These are phyloP conservation scores for Sorex maritimensis DNA, from an alignment of 2,797 vertebrate genomes.

Conservation along the genomic window DNA sequence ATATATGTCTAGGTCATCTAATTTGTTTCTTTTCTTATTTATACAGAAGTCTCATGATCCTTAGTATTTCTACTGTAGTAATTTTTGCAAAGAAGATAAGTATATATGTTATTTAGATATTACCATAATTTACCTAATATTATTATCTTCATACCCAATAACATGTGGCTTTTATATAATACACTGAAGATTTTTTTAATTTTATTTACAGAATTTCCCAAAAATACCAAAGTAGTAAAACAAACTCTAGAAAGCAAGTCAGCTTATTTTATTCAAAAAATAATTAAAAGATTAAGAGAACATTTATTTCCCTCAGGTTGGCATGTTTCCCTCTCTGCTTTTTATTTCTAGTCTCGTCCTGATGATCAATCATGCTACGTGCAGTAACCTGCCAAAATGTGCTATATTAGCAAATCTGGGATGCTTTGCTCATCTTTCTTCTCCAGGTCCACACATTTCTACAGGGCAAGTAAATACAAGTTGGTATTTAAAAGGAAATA, in stretches of 20 bases:
- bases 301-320: conserved; percentile 56
- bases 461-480: conserved; percentile 34
- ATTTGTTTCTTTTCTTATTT: no score
- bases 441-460: conserved; percentile 49
- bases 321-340: conserved; percentile 54
- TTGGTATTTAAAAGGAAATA: conserved; percentile 62
- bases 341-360: conserved; percentile 69
- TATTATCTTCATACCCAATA: neutral
- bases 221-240: conserved; percentile 38
- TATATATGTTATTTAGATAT: no score
- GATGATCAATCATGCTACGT: conserved; percentile 67
- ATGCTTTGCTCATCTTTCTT: neutral
- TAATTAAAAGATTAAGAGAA: conserved; percentile 52
- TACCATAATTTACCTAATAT: neutral
- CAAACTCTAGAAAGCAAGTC: conserved; percentile 57
- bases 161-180: neutral
- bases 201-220: conserved; percentile 40
- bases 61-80: no score
- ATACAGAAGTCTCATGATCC: no score
- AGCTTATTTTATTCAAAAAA: conserved; percentile 68
- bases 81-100: conserved; percentile 16
- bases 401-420: conserved; percentile 52
- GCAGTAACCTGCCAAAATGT: conserved; percentile 69
- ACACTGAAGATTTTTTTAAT: neutral
- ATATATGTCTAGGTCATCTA: no score